These are phyloP conservation scores for Mythimna albipuncta DNA, from an alignment of 2,888 invertebrate genomes.

Conservation along the genomic window DNA sequence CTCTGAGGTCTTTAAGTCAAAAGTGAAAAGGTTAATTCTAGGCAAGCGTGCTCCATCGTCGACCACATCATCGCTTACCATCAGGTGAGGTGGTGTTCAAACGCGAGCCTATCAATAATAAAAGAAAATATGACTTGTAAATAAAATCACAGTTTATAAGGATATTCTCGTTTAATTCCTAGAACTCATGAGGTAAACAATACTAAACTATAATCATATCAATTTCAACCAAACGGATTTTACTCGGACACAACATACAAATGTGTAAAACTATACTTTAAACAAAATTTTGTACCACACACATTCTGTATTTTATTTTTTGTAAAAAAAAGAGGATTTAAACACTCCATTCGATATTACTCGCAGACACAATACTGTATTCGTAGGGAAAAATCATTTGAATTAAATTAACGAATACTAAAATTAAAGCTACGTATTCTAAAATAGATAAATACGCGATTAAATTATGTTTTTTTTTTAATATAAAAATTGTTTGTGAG, in stretches of 20 bases:
- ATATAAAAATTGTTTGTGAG: conserved; percentile 72
- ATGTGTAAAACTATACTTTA: conserved; percentile 51
- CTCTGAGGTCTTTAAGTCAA: no score
- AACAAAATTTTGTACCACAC: conserved; percentile 73
- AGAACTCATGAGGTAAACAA: conserved; percentile 91
- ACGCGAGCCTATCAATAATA: no score
- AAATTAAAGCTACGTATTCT: conserved; percentile 86
- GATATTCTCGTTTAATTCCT: conserved; percentile 89
- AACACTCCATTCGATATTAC: conserved; percentile 82
- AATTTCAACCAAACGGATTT: conserved; percentile 75
- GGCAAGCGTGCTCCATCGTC: no score
- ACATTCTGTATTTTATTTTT: conserved; percentile 52
- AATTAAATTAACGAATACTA: conserved; percentile 80
- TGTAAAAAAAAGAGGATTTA: conserved; percentile 61
- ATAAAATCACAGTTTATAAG: conserved; percentile 75
- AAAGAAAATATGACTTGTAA: conserved; percentile 31
- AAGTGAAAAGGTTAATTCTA: no score
- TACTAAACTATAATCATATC: conserved; percentile 87
- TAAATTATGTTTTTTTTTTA: conserved; percentile 73
- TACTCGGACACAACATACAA: conserved; percentile 66
- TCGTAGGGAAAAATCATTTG: conserved; percentile 71
- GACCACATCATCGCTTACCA: no score
- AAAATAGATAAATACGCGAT: conserved; percentile 87
- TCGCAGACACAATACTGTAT: conserved; percentile 78
- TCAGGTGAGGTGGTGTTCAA: no score